Percentiles rank a stretch among this genome's conserved stretches.
Evolutionary conservation across 2,797 vertebrate genomes (phyloP).

Genomic region (Scleropages formosus): DNA sequence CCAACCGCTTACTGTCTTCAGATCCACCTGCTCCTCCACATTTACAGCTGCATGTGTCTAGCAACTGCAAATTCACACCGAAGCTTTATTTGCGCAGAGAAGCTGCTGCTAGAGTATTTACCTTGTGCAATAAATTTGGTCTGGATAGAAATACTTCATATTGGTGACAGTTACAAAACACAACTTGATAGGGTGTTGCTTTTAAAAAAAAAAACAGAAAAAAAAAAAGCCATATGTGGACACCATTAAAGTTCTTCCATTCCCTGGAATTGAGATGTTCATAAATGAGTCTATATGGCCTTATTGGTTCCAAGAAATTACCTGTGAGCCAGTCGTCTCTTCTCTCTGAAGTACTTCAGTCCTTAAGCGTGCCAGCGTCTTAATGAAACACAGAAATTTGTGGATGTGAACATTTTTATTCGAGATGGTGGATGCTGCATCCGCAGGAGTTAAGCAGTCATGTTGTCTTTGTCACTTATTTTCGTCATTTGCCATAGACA

Average conservation of each 20-base stretch:
- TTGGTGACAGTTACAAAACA: slow-evolving; percentile 11
- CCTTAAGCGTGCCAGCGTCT: not conserved
- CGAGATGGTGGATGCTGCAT: slow-evolving; percentile 27
- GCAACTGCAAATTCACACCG: slow-evolving; percentile 1
- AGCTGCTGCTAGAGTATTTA: slow-evolving; percentile 15
- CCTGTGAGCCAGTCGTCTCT: slow-evolving; percentile 1
- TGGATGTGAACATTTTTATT: slow-evolving; percentile 8
- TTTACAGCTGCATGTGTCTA: slow-evolving; percentile 21
- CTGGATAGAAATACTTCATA: not conserved
- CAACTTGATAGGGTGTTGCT: slow-evolving; percentile 21
- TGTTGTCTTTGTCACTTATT: slow-evolving; percentile 47
- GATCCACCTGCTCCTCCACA: slow-evolving; percentile 3
- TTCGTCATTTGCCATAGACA: slow-evolving; percentile 50
- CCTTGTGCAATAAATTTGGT: slow-evolving; percentile 15
- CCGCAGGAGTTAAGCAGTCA: slow-evolving; percentile 27
- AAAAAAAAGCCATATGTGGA: slow-evolving; percentile 29
- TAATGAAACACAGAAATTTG: not conserved
- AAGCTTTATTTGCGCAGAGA: not conserved
- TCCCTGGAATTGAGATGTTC: slow-evolving; percentile 16
- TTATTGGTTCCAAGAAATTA: not conserved
- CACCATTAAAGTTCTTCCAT: slow-evolving; percentile 27
- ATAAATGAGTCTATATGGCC: not conserved
- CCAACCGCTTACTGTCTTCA: slow-evolving; percentile 10
- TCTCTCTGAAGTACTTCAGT: slow-evolving; percentile 1
- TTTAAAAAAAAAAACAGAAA: slow-evolving; percentile 30